These are phyloP conservation scores for Bombus vancouverensis DNA, from an alignment of 1,140 invertebrate species.

Conservation along the genomic window DNA sequence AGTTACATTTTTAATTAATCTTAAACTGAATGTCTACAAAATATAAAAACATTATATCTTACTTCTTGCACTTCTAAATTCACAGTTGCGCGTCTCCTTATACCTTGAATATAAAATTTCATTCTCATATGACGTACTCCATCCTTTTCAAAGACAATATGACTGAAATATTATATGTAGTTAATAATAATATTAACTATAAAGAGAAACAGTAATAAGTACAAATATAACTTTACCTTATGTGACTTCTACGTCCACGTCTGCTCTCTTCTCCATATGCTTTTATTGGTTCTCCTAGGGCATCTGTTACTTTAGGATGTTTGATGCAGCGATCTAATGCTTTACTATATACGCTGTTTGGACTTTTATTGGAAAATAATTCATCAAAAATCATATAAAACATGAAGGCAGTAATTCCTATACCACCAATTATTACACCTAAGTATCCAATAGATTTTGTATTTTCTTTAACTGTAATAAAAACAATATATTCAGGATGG, in stretches of 20 bases:
- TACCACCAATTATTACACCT: slow-evolving; percentile 89
- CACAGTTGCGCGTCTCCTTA: slow-evolving; percentile 90
- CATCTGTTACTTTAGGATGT: slow-evolving; percentile 88
- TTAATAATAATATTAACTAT: not conserved
- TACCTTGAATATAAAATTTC: slow-evolving; percentile 94
- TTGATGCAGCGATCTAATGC: slow-evolving; percentile 89
- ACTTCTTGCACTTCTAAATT: slow-evolving; percentile 94
- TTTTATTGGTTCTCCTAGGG: slow-evolving; percentile 93
- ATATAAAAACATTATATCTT: slow-evolving; percentile 51
- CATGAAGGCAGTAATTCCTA: slow-evolving; percentile 90
- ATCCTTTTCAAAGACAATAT: slow-evolving; percentile 88
- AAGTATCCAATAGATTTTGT: slow-evolving; percentile 92
- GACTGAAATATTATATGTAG: slow-evolving; percentile 83
- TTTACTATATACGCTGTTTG: slow-evolving; percentile 91
- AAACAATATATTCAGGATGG: slow-evolving; percentile 29
- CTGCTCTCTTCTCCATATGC: slow-evolving; percentile 93
- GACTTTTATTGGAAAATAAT: slow-evolving; percentile 93
- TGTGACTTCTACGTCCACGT: slow-evolving; percentile 82
- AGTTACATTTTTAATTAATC: slow-evolving; percentile 26
- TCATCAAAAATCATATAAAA: slow-evolving; percentile 93
- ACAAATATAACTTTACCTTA: slow-evolving; percentile 80
- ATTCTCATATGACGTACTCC: slow-evolving; percentile 92
- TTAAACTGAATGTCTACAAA: not conserved
- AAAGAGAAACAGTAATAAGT: slow-evolving; percentile 76
- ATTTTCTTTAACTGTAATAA: slow-evolving; percentile 89